phyloP scores from a whole-genome alignment of 2,797 vertebrate species.

The Coreius guichenoti region DNA sequence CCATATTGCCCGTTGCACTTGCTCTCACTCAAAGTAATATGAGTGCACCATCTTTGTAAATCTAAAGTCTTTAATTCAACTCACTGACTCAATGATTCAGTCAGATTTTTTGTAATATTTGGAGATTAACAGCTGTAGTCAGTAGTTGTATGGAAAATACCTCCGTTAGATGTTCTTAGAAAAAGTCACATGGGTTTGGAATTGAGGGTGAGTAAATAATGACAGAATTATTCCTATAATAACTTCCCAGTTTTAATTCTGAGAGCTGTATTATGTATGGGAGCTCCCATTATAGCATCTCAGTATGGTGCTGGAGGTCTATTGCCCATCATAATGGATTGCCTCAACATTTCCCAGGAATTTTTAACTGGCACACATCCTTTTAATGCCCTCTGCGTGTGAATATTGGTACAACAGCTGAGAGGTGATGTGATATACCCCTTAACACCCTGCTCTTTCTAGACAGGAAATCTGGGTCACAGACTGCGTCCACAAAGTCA shows the following conservation, averaged over 20 bases:
- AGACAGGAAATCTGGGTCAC: constrained; percentile 54
- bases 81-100: neutral
- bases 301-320: constrained; percentile 69
- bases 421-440: constrained; percentile 54
- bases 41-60: neutral
- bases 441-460: constrained; percentile 27
- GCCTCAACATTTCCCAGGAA: constrained; percentile 64
- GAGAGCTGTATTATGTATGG: constrained; percentile 59
- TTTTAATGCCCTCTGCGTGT: constrained; percentile 49
- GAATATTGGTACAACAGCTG: constrained; percentile 53
- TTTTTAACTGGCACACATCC: constrained; percentile 49
- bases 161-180: neutral
- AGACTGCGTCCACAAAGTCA: constrained; percentile 31
- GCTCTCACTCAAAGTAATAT: neutral
- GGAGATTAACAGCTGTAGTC: neutral
- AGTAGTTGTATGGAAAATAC: neutral
- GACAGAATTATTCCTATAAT: neutral
- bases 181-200: neutral
- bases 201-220: neutral
- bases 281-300: constrained; percentile 73
- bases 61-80: neutral
- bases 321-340: constrained; percentile 62
- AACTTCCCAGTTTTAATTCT: neutral
- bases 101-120: neutral
- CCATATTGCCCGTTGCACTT: too few relatives aligned